phyloP scores from a whole-genome alignment of 1,140 invertebrate species.

The Bombus confusus region DNA sequence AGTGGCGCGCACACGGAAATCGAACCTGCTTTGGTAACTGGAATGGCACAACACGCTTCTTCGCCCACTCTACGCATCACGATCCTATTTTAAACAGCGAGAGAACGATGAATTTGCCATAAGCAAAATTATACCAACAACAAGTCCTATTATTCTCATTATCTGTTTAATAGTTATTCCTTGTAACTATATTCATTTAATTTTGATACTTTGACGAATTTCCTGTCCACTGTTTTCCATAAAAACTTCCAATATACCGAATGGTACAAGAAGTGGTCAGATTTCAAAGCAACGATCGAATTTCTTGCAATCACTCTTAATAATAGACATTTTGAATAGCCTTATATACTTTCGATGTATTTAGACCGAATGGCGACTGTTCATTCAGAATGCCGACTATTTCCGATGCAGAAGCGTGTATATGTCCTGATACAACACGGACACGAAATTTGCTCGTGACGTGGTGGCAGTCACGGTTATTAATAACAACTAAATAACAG shows the following conservation, averaged over 20 bases:
- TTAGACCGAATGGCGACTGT: constrained; percentile 9
- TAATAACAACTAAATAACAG: constrained; percentile 58
- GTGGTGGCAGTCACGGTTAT: constrained; percentile 44
- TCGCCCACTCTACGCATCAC: background rate
- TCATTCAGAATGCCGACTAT: constrained; percentile 40
- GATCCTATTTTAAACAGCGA: background rate
- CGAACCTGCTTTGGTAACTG: constrained; percentile 29
- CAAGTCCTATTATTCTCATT: no score
- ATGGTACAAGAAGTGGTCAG: constrained; percentile 4
- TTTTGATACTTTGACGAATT: background rate
- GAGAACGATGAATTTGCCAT: background rate
- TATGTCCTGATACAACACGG: background rate
- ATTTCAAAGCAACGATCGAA: background rate
- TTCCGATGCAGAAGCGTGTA: constrained; percentile 29
- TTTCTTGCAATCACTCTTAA: constrained; percentile 30
- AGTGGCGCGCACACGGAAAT: constrained; percentile 40
- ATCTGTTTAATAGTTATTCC: no score
- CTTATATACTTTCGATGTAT: background rate
- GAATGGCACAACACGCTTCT: constrained; percentile 17
- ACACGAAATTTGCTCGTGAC: constrained; percentile 7
- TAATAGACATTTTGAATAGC: constrained; percentile 22
- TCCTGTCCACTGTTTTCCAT: no score
- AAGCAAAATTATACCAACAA: background rate
- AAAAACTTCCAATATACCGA: background rate
- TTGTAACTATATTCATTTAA: no score